A percentile compares a stretch with the other conserved stretches of the same genome.
These are phyloP conservation scores for Scophthalmus maximus DNA, from an alignment of 2,113 vertebrate genomes.

Conservation along the genomic window DNA sequence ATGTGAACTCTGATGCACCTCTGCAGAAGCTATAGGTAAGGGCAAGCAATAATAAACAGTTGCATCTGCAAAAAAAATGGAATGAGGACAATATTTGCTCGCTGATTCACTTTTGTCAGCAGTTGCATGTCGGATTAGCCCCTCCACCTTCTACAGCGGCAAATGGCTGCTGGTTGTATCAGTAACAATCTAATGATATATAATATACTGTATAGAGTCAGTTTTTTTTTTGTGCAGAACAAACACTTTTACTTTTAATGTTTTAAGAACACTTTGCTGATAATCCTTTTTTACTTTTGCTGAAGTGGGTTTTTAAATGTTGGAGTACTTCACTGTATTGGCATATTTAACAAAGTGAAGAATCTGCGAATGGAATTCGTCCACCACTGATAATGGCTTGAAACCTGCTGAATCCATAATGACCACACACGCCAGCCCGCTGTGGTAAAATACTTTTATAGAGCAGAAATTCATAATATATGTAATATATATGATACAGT, in stretches of 20 bases:
- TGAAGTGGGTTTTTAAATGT: background rate
- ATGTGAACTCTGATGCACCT: slow-evolving; percentile 64
- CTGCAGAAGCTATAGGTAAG: slow-evolving; percentile 52
- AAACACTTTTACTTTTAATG: background rate
- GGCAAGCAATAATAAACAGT: slow-evolving; percentile 69
- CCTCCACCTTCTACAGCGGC: background rate
- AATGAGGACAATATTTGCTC: slow-evolving; percentile 73
- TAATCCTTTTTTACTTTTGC: background rate
- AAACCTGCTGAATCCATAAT: too few species aligned
- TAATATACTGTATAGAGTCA: background rate
- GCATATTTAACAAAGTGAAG: too few species aligned
- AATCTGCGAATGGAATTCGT: too few species aligned
- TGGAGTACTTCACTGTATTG: background rate
- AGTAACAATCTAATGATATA: background rate
- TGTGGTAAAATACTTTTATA: too few species aligned
- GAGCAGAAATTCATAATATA: too few species aligned
- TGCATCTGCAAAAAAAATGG: background rate
- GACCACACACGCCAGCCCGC: too few species aligned
- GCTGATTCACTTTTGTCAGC: slow-evolving; percentile 74
- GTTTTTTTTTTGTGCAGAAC: background rate
- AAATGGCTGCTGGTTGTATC: background rate
- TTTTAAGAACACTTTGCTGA: background rate
- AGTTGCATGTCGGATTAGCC: slow-evolving; percentile 56
- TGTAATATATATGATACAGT: too few species aligned
- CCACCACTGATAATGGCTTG: too few species aligned